phyloP scores from a whole-genome alignment of 1,140 invertebrate species.

The Ceratina australensis region DNA sequence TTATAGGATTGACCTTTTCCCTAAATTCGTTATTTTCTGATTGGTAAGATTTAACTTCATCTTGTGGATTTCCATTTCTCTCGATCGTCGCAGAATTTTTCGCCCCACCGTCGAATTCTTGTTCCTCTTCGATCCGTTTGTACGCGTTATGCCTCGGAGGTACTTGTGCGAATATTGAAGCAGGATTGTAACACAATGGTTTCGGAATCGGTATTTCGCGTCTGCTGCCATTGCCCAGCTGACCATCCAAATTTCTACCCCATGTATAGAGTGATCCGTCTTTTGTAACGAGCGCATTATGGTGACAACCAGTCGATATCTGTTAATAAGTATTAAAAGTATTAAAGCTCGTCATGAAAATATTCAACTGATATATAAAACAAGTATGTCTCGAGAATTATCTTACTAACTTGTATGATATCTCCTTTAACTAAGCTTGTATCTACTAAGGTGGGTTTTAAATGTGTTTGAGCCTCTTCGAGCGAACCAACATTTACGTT shows the following conservation, averaged over 20 bases:
- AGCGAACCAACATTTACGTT: slow-evolving; percentile 67
- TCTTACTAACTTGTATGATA: slow-evolving; percentile 79
- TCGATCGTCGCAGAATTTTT: slow-evolving; percentile 46
- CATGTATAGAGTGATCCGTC: slow-evolving; percentile 85
- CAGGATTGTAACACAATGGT: slow-evolving; percentile 59
- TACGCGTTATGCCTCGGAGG: slow-evolving; percentile 61
- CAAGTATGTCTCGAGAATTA: background rate
- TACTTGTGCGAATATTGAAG: slow-evolving; percentile 67
- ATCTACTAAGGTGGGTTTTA: slow-evolving; percentile 81
- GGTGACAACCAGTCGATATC: slow-evolving; percentile 85
- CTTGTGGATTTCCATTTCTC: slow-evolving; percentile 45
- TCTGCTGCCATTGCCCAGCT: slow-evolving; percentile 83
- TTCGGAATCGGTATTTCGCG: slow-evolving; percentile 78
- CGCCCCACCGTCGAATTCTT: slow-evolving; percentile 29
- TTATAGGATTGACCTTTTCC: slow-evolving; percentile 68
- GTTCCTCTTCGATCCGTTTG: slow-evolving; percentile 48
- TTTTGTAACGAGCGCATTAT: slow-evolving; percentile 84
- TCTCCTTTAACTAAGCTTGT: slow-evolving; percentile 81
- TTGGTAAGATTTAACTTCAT: slow-evolving; percentile 28
- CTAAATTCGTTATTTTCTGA: slow-evolving; percentile 55
- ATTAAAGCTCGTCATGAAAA: background rate
- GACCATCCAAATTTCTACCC: slow-evolving; percentile 86
- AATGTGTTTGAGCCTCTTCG: slow-evolving; percentile 77
- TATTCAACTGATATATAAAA: slow-evolving; percentile 8
- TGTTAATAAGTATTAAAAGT: slow-evolving; percentile 55